Percentiles rank a stretch among this genome's conserved stretches.
Conservation (phyloP, 2,113 vertebrate genomes). For the Tachysurus vachellii region DNA sequence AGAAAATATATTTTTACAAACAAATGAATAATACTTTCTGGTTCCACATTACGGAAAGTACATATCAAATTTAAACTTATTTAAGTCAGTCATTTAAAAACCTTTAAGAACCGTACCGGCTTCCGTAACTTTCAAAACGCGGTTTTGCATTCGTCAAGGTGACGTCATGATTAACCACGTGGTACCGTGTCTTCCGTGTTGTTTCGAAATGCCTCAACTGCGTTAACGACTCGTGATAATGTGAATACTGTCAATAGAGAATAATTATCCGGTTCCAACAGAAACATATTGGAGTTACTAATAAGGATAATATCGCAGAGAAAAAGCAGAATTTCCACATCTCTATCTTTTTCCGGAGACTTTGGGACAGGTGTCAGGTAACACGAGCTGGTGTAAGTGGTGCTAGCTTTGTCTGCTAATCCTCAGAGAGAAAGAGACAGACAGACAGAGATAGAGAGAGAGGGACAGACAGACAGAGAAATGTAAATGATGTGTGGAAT, state of each 20-base stretch:
- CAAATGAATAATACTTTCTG: neutral
- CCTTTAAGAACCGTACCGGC: neutral
- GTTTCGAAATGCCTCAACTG: slow-evolving; percentile 49
- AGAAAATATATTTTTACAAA: neutral
- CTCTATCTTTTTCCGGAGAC: neutral
- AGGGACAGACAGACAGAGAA: neutral
- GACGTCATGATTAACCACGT: slow-evolving; percentile 50
- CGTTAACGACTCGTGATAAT: neutral
- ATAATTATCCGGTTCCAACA: neutral
- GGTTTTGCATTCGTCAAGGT: slow-evolving; percentile 67
- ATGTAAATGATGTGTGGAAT: neutral
- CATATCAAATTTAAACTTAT: neutral
- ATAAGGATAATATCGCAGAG: neutral
- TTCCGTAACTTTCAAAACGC: neutral
- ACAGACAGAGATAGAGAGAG: neutral
- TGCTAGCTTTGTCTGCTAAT: neutral
- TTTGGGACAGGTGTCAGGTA: slow-evolving; percentile 28
- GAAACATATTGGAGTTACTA: neutral
- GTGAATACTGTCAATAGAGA: neutral
- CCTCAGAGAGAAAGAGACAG: neutral
- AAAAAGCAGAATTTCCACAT: neutral
- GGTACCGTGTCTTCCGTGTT: slow-evolving; percentile 47
- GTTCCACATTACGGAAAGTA: neutral
- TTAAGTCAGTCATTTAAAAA: neutral
- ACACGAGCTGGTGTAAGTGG: slow-evolving; percentile 24